A percentile compares a stretch with the other conserved stretches of the same genome.
These are phyloP conservation scores for Drosophila diplacantha DNA, from an alignment of 2,888 invertebrate species.

Conservation along the genomic window DNA sequence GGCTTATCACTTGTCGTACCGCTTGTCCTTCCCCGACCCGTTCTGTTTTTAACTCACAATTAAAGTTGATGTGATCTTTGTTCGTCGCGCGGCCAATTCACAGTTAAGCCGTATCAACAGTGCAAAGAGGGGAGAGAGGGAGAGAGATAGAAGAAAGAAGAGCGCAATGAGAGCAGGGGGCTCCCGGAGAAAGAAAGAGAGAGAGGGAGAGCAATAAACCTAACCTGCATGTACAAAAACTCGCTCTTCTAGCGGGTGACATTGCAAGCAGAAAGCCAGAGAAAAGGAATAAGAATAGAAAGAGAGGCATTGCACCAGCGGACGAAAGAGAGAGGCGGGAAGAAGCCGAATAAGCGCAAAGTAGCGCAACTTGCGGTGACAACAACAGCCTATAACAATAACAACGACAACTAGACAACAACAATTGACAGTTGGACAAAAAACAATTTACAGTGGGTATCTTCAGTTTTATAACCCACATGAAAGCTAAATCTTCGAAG, in stretches of 20 bases:
- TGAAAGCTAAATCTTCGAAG: neutral
- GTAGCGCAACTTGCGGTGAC: conserved; percentile 67
- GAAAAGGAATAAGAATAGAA: conserved; percentile 15
- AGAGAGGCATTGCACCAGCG: conserved; percentile 7
- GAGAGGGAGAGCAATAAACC: conserved; percentile 45
- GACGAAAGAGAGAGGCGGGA: conserved; percentile 14
- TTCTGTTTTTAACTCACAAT: conserved; percentile 12
- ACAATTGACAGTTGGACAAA: conserved; percentile 25
- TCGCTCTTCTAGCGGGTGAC: conserved; percentile 55
- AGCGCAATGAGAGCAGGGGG: neutral
- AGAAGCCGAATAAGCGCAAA: conserved; percentile 70
- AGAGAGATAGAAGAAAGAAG: neutral
- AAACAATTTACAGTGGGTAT: neutral
- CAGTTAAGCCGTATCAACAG: conserved; percentile 47
- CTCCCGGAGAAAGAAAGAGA: neutral
- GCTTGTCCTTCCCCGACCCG: neutral
- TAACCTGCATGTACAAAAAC: conserved; percentile 53
- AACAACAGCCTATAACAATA: conserved; percentile 41
- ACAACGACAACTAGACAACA: conserved; percentile 23
- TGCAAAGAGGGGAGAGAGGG: conserved; percentile 5
- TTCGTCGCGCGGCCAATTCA: conserved; percentile 50
- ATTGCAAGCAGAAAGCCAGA: conserved; percentile 42
- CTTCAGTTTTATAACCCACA: no score
- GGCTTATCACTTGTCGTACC: conserved; percentile 2
- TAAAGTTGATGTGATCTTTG: conserved; percentile 34